Evolutionary conservation across 2,888 invertebrate genomes (phyloP), one percentile per base, ranked within the genome.

Genomic region (Agrotis ipsilon): DNA sequence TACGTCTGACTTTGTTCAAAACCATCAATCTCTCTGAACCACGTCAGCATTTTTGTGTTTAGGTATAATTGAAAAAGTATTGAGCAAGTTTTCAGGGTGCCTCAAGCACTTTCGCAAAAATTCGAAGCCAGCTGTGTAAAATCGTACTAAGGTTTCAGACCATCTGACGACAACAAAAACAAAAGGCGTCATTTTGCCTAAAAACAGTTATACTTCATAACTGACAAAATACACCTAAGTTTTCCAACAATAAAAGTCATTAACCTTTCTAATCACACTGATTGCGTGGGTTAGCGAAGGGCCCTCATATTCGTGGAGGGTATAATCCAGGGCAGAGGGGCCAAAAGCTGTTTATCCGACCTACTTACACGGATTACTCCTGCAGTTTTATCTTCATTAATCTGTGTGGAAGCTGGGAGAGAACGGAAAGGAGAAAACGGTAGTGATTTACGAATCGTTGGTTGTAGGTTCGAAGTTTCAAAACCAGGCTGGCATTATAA

Each of bases 261-360:
- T 80, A 68, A 58, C 46, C 24, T 45, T 48, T 75, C 39, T 72
- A 76, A 80, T 83, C 70, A 62, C 63, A 54, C 51, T 68, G 74
- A 80, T 75, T 79, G 72, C 64, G 68, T 68, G 66, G 70, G 78
- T 76, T 66, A 68, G 58, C 68, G 58, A 67, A 72, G 70, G 70
- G 64, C 32, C 64, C 70, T 69, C 59, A 59, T 64, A 65, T 72
- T 76, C 57, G 71, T 54, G 43, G 74, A 57, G 62, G 69, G 58
- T 45, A 52, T 83, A 86, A 85, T 81, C 78, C 85, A 83, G 72
- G 72, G 64, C 71, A 68, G 46, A 68, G 64, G 68, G 72, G 18
- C 54, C 55, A 45, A 79, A 82, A 83, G 74, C 85, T 83, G 85
- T 86, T 83, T 84, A 83, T 86, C 75, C 78, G 69, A 79, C 81